A percentile compares a stretch with the other conserved stretches of the same genome.
phyloP scores from a whole-genome alignment of 2,113 vertebrate species.

The Strix aluco region DNA sequence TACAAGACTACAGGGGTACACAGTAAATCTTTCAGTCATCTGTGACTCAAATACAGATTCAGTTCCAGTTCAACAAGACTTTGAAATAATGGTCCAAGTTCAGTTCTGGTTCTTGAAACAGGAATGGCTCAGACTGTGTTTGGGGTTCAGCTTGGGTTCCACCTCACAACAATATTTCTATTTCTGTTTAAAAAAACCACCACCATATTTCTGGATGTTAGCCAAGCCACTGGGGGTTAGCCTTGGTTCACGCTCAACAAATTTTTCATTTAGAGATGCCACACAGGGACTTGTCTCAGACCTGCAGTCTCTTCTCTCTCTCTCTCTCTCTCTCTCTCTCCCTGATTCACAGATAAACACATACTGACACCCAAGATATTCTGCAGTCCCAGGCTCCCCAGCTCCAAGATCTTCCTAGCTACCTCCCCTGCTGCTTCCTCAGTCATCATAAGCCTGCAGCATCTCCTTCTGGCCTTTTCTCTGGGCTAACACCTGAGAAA shows the following conservation, averaged over 20 bases:
- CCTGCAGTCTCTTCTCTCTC: neutral
- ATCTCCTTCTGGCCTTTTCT: neutral
- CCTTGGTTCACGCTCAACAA: neutral
- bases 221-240: neutral
- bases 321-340: neutral
- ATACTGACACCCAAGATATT: neutral
- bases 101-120: neutral
- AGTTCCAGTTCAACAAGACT: neutral
- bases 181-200: neutral
- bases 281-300: neutral
- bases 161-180: neutral
- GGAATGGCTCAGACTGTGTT: neutral
- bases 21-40: constrained; percentile 12
- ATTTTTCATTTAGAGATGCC: neutral
- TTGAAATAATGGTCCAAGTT: neutral
- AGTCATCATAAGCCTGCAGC: neutral
- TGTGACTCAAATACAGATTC: neutral
- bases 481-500: neutral
- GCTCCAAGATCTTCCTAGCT: neutral
- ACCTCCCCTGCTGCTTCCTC: neutral
- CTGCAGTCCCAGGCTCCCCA: neutral
- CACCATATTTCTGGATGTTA: neutral
- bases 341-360: neutral
- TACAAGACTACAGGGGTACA: neutral
- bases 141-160: neutral